These are phyloP conservation scores for Rafetus swinhoei DNA, from an alignment of 2,113 vertebrate genomes.

Conservation along the genomic window DNA sequence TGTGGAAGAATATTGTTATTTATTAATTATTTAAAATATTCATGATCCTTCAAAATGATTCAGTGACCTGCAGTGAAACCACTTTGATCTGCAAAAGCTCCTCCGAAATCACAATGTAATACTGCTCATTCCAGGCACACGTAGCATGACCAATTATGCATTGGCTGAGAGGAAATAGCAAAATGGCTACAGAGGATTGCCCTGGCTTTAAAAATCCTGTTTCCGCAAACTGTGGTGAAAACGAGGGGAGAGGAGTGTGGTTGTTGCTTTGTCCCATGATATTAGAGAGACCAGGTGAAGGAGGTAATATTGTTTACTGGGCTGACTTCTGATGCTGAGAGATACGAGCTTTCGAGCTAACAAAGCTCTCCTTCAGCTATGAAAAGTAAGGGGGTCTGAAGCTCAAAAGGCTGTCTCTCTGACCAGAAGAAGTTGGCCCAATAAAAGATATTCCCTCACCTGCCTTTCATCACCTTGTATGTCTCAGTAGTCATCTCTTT, in stretches of 20 bases:
- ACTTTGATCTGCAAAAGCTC: background rate
- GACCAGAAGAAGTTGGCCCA: no score
- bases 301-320: background rate
- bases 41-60: slow-evolving; percentile 14
- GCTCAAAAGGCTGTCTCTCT: background rate
- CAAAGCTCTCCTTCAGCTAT: background rate
- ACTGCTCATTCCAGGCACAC: background rate
- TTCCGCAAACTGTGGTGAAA: background rate
- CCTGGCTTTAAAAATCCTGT: no score
- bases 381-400: no score
- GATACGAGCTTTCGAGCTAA: background rate
- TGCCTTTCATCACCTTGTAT: background rate
- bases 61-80: background rate
- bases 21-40: slow-evolving; percentile 36
- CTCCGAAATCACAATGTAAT: background rate
- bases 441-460: no score
- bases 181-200: background rate
- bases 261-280: background rate
- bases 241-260: background rate
- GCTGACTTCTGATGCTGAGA: background rate
- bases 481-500: background rate
- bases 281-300: background rate
- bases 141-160: background rate
- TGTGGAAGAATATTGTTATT: slow-evolving; percentile 8
- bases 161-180: background rate